phyloP scores from a whole-genome alignment of 2,113 vertebrate species.

The Entomyzon cyanotis region DNA sequence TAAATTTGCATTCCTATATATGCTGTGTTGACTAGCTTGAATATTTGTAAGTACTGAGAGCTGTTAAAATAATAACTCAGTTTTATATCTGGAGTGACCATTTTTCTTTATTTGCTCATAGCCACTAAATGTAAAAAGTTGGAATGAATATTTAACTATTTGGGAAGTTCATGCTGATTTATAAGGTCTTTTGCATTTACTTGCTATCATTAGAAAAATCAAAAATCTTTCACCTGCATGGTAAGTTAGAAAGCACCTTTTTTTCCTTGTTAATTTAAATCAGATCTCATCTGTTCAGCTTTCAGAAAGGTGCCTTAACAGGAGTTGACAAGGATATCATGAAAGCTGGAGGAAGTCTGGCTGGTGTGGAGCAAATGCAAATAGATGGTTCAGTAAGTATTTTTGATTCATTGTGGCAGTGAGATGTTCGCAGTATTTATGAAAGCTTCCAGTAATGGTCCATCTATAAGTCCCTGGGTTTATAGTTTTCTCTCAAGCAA shows the following conservation, averaged over 20 bases:
- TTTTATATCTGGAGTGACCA: background rate
- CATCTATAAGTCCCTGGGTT: background rate
- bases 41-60: background rate
- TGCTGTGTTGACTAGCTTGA: background rate
- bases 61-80: background rate
- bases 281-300: constrained; percentile 87
- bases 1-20: background rate
- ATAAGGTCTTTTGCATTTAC: background rate
- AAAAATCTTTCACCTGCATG: background rate
- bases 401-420: background rate
- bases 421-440: background rate
- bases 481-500: background rate
- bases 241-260: background rate
- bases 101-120: background rate
- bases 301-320: constrained; percentile 84
- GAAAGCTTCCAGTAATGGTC: background rate
- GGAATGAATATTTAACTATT: background rate
- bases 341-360: constrained; percentile 87
- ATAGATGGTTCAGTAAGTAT: constrained; percentile 85
- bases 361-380: constrained; percentile 90
- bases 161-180: background rate
- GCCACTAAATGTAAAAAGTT: background rate
- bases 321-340: constrained; percentile 85
- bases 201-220: background rate
- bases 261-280: background rate